These are phyloP conservation scores for Lysiphlebus fabarum DNA, from an alignment of 1,140 invertebrate species.

Conservation along the genomic window DNA sequence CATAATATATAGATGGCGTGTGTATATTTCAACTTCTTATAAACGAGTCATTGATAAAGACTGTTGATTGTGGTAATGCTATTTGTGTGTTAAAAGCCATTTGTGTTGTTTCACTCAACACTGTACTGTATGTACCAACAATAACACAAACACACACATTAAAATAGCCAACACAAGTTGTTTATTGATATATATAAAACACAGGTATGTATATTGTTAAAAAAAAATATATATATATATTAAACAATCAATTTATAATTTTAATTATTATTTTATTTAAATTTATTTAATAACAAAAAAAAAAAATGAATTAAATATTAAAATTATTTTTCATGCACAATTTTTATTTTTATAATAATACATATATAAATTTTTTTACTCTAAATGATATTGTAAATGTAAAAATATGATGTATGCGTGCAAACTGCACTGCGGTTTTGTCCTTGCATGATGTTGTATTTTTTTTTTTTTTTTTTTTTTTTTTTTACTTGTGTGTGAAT, in stretches of 20 bases:
- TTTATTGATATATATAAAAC: neutral
- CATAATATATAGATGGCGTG: neutral
- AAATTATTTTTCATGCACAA: constrained; percentile 14
- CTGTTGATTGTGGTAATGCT: constrained; percentile 26
- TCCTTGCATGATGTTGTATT: constrained; percentile 37
- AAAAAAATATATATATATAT: neutral
- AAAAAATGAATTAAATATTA: neutral
- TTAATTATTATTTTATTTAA: neutral
- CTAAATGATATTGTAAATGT: constrained; percentile 18
- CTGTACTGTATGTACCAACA: neutral
- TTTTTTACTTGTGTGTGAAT: neutral
- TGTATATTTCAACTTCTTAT: constrained; percentile 20
- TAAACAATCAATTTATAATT: no score
- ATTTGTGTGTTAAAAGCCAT: constrained; percentile 7
- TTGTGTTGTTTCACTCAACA: neutral
- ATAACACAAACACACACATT: constrained; percentile 1
- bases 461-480: constrained; percentile 21
- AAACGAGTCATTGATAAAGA: constrained; percentile 24
- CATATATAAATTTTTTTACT: neutral
- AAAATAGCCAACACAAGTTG: neutral
- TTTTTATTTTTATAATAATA: neutral
- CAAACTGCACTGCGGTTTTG: constrained; percentile 30
- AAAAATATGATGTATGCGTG: constrained; percentile 27
- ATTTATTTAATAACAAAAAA: constrained; percentile 11
- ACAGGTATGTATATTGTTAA: neutral